Evolutionary conservation across 1,140 invertebrate species (phyloP), one percentile per base, ranked within the genome.

Genomic region (Drosophila saltans): DNA sequence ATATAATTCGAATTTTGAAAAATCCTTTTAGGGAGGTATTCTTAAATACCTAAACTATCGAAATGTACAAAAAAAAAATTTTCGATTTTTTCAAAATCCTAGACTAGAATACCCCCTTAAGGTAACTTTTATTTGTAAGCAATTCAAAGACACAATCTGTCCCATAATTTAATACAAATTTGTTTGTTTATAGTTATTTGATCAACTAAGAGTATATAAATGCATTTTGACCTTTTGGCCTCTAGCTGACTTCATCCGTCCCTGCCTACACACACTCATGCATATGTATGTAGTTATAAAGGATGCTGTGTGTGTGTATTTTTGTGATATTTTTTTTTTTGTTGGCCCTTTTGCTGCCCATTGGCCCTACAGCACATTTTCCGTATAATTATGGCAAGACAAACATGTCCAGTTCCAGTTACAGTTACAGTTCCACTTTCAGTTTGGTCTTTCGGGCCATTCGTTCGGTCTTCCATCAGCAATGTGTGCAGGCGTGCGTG

Each of bases 381-480:
- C 75, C 72, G 68, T 89, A 78, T 83, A 88, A 88, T 88, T 88
- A 88, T 86, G 73, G 77, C 73, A 74, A 77, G 80, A 80, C 75
- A 83, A 84, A 83, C 81, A 88, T 59, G 83, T 61, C 62, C 72
- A 78, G 45, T 52, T 52, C 8, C 45, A 52, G 21, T 52, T 52
- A 4, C 45, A 26, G 45, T 52, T 52, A 2, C 41, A 43, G 41
- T 16, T 43, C n/a, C 41, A 43, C 2, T 16, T 4, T 26, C 45
- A 8, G 9, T 52, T 52, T 9, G 2, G 39, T 40, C 10, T 11
- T 40, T 3, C 8, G 45, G 45, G 26, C 45, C 28, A 4, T 4
- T 30, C 28, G 28, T 40, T 3, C 7, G 45, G 45, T 52, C 45
- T 52, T 52, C 45, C 26, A 52, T 52, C 77, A 80, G 75, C 56